Conservation (phyloP, 2,797 vertebrate genomes). For the Sebastes vulpes region DNA sequence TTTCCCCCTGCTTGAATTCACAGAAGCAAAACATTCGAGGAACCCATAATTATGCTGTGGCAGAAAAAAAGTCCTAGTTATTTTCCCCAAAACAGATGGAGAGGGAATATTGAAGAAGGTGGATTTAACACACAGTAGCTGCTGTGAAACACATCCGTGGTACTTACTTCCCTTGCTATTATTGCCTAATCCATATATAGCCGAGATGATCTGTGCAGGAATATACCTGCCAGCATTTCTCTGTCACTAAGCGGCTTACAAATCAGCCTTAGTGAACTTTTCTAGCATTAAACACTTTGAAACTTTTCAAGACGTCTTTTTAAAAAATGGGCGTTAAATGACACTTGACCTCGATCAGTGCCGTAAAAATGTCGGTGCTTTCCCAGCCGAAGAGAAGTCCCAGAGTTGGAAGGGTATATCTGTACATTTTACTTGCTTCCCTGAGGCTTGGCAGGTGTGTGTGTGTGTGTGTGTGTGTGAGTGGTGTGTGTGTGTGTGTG, state of each 20-base stretch:
- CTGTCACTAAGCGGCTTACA: constrained; percentile 51
- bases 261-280: constrained; percentile 34
- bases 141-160: constrained; percentile 40
- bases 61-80: constrained; percentile 64
- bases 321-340: background rate
- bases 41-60: constrained; percentile 78
- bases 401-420: background rate
- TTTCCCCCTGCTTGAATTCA: constrained; percentile 53
- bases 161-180: constrained; percentile 42
- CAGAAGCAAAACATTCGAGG: constrained; percentile 75
- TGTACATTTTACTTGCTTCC: constrained; percentile 17
- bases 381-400: constrained; percentile 13
- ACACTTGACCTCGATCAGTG: constrained; percentile 13
- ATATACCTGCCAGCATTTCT: constrained; percentile 49
- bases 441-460: constrained; percentile 37
- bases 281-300: constrained; percentile 9
- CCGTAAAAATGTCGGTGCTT: constrained; percentile 10
- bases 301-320: background rate
- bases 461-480: constrained; percentile 1
- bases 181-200: constrained; percentile 59
- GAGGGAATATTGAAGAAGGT: constrained; percentile 51
- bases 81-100: constrained; percentile 77
- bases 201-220: constrained; percentile 39
- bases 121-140: constrained; percentile 62
- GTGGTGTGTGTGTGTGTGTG: constrained; percentile 13